phyloP scores from a whole-genome alignment of 2,888 invertebrate species.

The Leptinotarsa tumamoca region DNA sequence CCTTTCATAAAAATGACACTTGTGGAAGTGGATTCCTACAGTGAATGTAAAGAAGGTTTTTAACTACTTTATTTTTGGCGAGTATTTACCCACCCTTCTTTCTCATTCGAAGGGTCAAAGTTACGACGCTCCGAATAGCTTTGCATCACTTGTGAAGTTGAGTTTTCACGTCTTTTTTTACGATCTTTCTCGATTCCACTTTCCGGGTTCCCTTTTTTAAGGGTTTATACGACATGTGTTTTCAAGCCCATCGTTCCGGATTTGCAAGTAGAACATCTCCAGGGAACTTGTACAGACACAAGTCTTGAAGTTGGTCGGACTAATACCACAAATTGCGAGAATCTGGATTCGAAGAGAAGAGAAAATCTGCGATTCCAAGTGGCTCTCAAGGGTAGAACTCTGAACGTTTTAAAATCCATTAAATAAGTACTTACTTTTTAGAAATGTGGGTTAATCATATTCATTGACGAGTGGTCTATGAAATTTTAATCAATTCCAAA shows the following conservation, averaged over 20 bases:
- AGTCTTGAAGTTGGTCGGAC: conserved; percentile 1
- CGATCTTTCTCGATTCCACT: neutral
- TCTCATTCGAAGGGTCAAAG: neutral
- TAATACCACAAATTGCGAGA: conserved; percentile 7
- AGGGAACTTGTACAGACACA: neutral
- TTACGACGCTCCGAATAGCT: conserved; percentile 2
- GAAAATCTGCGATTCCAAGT: too few relatives aligned
- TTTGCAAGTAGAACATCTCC: neutral
- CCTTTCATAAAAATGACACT: too few relatives aligned
- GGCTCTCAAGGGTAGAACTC: too few relatives aligned
- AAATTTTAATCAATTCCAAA: too few relatives aligned
- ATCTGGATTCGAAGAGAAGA: neutral
- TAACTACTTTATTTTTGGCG: too few relatives aligned
- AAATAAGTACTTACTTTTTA: too few relatives aligned
- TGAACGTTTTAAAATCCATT: too few relatives aligned
- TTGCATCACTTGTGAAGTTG: conserved; percentile 1
- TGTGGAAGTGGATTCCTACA: too few relatives aligned
- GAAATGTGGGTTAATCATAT: too few relatives aligned
- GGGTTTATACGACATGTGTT: conserved; percentile 11
- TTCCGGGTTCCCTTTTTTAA: neutral
- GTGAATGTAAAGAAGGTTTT: too few relatives aligned
- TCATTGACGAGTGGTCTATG: too few relatives aligned
- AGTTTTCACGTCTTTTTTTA: neutral
- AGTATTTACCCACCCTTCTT: too few relatives aligned
- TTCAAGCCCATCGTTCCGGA: neutral